Conservation (phyloP, 2,888 invertebrate genomes). For the Lasioglossum malachurum region DNA sequence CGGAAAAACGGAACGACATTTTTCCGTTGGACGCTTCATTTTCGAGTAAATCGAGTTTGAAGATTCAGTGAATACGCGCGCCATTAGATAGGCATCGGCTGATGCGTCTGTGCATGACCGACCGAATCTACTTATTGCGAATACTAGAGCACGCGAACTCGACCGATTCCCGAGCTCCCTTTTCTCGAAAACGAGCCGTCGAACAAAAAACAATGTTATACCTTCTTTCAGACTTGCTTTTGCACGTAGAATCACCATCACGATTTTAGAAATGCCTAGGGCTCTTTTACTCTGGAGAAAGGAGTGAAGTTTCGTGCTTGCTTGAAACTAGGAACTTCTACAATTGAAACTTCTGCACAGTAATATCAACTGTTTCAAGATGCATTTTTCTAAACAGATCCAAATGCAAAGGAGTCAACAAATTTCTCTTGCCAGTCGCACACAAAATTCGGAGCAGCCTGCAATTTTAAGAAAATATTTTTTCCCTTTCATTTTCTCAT, state of each 20-base stretch:
- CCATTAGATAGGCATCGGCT: background rate
- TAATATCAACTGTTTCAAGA: background rate
- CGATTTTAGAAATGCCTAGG: background rate
- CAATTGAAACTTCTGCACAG: background rate
- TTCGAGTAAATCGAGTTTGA: background rate
- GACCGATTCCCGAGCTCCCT: background rate
- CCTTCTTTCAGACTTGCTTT: background rate
- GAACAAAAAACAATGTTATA: accelerated
- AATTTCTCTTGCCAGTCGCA: too few species aligned
- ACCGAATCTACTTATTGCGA: background rate
- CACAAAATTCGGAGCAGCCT: too few species aligned
- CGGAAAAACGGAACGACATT: background rate
- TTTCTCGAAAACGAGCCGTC: background rate
- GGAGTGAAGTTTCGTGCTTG: background rate
- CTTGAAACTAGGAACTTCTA: background rate
- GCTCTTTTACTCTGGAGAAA: background rate
- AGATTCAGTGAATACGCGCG: background rate
- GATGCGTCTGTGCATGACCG: background rate
- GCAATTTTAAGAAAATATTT: too few species aligned
- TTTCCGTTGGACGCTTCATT: background rate
- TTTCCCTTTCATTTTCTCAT: background rate
- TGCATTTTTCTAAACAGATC: too few species aligned
- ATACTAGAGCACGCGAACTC: background rate
- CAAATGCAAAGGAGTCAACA: background rate
- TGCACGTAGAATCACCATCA: background rate